Evolutionary conservation across 2,113 vertebrate genomes (phyloP), one percentile per base, ranked within the genome.

Genomic region (Camelus dromedarius): DNA sequence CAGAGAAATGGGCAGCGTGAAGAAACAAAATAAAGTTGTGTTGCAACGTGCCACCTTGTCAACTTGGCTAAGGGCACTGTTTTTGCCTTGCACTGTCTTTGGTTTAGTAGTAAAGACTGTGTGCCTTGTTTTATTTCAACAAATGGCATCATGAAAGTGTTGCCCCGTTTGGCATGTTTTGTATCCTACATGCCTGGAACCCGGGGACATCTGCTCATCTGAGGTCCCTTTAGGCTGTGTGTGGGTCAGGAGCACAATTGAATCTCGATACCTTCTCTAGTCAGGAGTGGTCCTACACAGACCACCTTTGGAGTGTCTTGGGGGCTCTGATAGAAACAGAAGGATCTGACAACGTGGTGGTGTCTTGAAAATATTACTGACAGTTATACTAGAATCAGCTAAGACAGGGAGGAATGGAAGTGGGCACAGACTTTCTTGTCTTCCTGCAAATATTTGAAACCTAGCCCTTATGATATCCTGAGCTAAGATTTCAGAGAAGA

Each of bases 361-460:
- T 30, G 4, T 35, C 24, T 42, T 52, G 48, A 60, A 58, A 20
- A 11, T 24, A 2, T 35, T 10, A 16, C 28, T 35, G 30, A 32
- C 48, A 58, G 2, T 77, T 38, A 30, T 13, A 26, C 54, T 48
- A 10, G 76, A 84, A 73, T 26, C 20, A 52, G 9, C 5, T 6
- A 28, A n/a, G 46, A 4, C 1, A 58, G 26, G 10, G 62, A 64
- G 35, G 77, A 72, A 52, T 56, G 67, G 81, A 92, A 52, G 18
- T 19, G 46, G 16, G 67, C 6, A 26, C 14, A 38, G 38, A 28
- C 18, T 42, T 75, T 66, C 77, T 92, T 22, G 3, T 52, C 73
- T 95, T 95, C 80, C 52, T 86, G 79, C 70, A 46, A 32, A 58
- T 94, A 73, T 52, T 42, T 91, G 70, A 92, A 79, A 80, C n/a